Percentiles rank a stretch among this genome's conserved stretches.
phyloP scores from a whole-genome alignment of 2,888 invertebrate genomes.

The Prosapia bicincta region DNA sequence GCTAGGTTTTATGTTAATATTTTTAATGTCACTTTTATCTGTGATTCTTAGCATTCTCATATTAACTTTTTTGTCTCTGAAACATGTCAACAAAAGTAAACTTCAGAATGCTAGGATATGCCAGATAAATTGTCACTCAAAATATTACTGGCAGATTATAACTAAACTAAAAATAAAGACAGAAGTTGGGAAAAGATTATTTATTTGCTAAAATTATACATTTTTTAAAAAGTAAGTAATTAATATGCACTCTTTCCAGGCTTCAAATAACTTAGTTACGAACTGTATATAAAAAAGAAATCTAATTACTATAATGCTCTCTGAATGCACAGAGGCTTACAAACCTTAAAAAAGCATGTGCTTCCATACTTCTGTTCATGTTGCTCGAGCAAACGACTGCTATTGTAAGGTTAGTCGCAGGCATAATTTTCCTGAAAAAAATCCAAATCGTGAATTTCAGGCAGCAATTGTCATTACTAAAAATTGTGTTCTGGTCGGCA shows the following conservation, averaged over 20 bases:
- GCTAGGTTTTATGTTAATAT: no score
- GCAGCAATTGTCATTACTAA: no score
- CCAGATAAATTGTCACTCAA: no score
- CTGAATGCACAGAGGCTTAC: neutral
- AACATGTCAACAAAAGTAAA: no score
- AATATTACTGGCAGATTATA: no score
- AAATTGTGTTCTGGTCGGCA: no score
- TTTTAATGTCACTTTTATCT: no score
- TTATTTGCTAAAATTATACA: neutral
- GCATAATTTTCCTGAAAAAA: conserved; percentile 28
- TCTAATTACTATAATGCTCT: neutral
- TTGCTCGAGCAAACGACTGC: conserved; percentile 99
- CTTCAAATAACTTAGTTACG: neutral
- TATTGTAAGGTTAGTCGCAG: conserved; percentile 56
- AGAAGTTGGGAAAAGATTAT: neutral
- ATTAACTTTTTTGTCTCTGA: no score
- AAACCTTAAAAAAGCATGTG: conserved; percentile 87
- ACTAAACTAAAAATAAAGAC: neutral
- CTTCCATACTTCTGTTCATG: conserved; percentile 99
- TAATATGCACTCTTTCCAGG: neutral
- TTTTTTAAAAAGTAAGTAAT: neutral
- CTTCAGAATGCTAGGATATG: no score
- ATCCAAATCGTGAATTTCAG: no score
- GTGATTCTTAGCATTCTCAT: no score
- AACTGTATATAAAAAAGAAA: neutral